phyloP scores from a whole-genome alignment of 64 coral and sea anemone species.

The Acropora yongei region DNA sequence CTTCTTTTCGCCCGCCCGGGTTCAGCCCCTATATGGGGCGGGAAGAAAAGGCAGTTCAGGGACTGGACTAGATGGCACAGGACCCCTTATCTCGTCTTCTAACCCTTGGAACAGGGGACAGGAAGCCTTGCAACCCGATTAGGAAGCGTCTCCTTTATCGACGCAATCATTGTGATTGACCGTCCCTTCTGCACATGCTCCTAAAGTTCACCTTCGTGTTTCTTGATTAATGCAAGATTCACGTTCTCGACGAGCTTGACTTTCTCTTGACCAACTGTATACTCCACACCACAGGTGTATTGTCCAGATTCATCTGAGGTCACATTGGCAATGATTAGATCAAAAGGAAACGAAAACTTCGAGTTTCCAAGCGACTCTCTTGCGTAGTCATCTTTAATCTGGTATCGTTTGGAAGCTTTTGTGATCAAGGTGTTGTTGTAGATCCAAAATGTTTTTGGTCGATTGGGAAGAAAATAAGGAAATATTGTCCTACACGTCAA shows the following conservation, averaged over 20 bases:
- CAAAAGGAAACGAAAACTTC: no score
- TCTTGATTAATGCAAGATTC: neutral
- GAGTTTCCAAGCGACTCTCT: neutral
- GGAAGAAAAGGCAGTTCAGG: no score
- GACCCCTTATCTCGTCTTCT: no score
- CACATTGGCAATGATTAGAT: constrained; percentile 5
- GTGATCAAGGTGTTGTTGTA: neutral
- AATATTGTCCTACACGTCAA: neutral
- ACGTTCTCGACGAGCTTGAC: no score
- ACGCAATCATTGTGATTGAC: no score
- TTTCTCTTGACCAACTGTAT: neutral
- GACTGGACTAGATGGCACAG: no score
- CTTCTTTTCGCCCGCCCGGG: no score
- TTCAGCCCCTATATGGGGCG: no score
- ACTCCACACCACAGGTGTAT: constrained; percentile 14
- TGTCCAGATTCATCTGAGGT: constrained; percentile 4
- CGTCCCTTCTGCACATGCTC: no score
- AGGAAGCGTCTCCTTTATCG: no score
- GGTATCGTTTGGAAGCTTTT: neutral
- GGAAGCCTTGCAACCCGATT: no score
- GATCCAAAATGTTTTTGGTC: neutral
- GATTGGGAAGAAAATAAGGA: neutral
- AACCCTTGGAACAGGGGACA: no score
- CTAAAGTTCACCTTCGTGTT: neutral
- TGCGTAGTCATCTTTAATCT: neutral